Conservation (phyloP, 2,797 vertebrate genomes). For the Synanceia verrucosa region DNA sequence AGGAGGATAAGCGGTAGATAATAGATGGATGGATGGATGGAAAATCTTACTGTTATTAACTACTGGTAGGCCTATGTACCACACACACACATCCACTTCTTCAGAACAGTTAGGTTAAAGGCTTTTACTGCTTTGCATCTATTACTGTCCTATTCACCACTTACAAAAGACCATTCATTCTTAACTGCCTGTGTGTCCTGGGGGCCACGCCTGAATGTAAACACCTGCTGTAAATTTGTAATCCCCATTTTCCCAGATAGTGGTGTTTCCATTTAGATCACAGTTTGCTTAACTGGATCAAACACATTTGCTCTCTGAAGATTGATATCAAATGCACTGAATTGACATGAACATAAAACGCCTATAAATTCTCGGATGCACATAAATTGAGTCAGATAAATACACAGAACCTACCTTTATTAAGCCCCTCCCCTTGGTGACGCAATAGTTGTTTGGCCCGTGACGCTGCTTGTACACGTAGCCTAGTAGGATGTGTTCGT, state of each 20-base stretch:
- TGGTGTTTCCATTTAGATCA: not conserved
- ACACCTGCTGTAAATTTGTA: not conserved
- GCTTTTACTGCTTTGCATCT: not conserved
- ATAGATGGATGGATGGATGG: no score
- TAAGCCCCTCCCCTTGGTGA: slow-evolving; percentile 42
- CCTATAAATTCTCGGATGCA: not conserved
- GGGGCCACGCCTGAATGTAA: not conserved
- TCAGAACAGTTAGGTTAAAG: not conserved
- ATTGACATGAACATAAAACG: not conserved
- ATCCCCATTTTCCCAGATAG: not conserved
- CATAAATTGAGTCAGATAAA: not conserved
- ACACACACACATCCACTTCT: not conserved
- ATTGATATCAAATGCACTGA: not conserved
- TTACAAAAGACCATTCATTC: not conserved
- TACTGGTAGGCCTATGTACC: no score
- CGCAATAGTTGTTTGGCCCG: slow-evolving; percentile 69
- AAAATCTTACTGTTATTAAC: no score
- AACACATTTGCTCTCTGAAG: not conserved
- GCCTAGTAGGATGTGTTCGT: slow-evolving; percentile 85
- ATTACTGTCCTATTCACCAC: not conserved
- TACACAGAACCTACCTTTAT: slow-evolving; percentile 9
- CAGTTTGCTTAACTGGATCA: not conserved
- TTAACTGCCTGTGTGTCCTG: not conserved
- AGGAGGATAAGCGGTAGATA: no score
- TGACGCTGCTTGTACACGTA: slow-evolving; percentile 89